Evolutionary conservation across 2,888 invertebrate genomes (phyloP).

Genomic region (Chaetoderma sp.): DNA sequence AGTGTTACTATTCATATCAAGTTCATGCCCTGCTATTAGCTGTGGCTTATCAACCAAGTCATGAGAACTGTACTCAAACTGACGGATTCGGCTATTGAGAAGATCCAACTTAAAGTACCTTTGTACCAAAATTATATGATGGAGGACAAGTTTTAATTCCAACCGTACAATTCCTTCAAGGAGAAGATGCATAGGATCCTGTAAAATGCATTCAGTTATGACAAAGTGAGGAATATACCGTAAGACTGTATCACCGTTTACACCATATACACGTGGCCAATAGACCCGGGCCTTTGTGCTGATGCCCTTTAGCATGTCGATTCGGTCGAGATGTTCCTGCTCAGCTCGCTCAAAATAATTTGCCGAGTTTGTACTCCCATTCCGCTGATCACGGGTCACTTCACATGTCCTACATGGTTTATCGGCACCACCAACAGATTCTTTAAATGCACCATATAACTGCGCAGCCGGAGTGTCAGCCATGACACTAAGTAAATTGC

Average conservation of each 20-base stretch:
- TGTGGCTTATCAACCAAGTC: neutral
- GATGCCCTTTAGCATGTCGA: neutral
- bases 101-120: constrained; percentile 4
- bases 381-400: neutral
- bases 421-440: neutral
- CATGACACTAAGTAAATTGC: no score
- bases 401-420: constrained; percentile 6
- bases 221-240: neutral
- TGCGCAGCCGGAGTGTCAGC: constrained; percentile 4
- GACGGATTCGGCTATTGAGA: neutral
- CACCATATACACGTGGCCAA: neutral
- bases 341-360: neutral
- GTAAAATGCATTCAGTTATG: constrained; percentile 1
- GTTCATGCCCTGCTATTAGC: neutral
- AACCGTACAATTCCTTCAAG: constrained; percentile 9
- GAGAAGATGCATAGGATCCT: constrained; percentile 24
- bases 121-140: neutral
- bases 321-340: neutral
- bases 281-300: neutral
- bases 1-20: no score
- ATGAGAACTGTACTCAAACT: constrained; percentile 1
- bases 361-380: neutral
- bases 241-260: neutral
- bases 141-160: constrained; percentile 1
- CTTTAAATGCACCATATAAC: constrained; percentile 8